Evolutionary conservation across 2,888 invertebrate genomes (phyloP), one percentile per base, ranked within the genome.

Genomic region (Notodonta ziczac): DNA sequence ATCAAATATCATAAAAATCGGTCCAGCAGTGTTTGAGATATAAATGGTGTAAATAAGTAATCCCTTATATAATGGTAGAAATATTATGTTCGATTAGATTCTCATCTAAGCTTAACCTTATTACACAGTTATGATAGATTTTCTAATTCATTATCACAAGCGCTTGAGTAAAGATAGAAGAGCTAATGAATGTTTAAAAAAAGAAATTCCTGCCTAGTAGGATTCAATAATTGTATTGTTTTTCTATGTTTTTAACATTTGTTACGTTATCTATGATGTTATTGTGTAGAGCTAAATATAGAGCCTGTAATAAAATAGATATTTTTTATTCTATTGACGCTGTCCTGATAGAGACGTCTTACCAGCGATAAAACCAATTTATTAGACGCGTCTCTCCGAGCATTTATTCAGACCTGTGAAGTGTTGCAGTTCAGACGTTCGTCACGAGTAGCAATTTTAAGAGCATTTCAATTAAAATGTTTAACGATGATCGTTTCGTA

Each of bases 401-500:
- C 46, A 46, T 46, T 46, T 46, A 46, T 6, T 46, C n/a, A 10
- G n/a, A n/a, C 13, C 46, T n/a, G 46, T n/a, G n/a, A 2, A n/a
- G n/a, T n/a, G 4, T 46, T 46, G 46, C 46, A 46, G 13, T n/a
- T 13, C 46, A n/a, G 5, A 46, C 46, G n/a, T n/a, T 5, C 9
- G 12, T n/a, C n/a, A 0, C 13, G 46, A n/a, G 46, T 46, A n/a
- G n/a, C 46, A 46, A 6, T 5, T 13, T 5, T 46, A 5, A 46
- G n/a, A 46, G 4, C 5, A n/a, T 5, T 10, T n/a, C 46, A 9
- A 46, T 50, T 5, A 70, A 69, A 73, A 87, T 85, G 87, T 71
- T 74, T 13, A 71, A 67, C 51, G 74, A 83, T 58, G 68, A 78
- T n/a, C 65, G 69, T 55, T 85, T 81, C 54, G 79, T 89, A 9